phyloP scores from a whole-genome alignment of 2,113 vertebrate genomes.

The Vidua chalybeata region DNA sequence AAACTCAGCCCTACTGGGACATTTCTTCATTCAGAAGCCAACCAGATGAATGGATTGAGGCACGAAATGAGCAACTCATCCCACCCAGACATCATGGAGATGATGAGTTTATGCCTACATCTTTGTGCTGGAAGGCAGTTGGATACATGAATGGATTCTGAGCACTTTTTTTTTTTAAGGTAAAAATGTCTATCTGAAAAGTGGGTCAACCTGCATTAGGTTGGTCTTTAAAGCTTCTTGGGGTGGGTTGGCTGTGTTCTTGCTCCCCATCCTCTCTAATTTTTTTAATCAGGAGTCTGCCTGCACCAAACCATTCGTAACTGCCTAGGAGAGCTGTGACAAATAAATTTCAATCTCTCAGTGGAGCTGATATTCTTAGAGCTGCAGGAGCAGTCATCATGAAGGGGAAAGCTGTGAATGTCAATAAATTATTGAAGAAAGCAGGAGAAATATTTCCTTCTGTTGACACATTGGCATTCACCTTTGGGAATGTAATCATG shows the following conservation, averaged over 20 bases:
- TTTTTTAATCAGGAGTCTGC: slow-evolving; percentile 10
- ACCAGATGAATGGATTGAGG: neutral
- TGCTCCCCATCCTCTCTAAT: neutral
- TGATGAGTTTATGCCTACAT: neutral
- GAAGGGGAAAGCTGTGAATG: slow-evolving; percentile 57
- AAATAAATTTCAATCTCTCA: slow-evolving; percentile 61
- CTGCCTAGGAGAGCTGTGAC: slow-evolving; percentile 36
- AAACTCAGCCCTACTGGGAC: neutral
- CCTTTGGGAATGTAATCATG: slow-evolving; percentile 67
- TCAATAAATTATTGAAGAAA: slow-evolving; percentile 72
- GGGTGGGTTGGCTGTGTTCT: neutral
- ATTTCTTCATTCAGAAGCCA: neutral
- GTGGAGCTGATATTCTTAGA: slow-evolving; percentile 51
- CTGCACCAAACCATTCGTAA: neutral
- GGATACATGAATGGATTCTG: neutral
- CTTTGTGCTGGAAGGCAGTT: neutral
- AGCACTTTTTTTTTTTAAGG: neutral
- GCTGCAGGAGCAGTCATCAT: slow-evolving; percentile 58
- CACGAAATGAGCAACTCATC: neutral
- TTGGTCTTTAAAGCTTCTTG: neutral
- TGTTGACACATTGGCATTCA: slow-evolving; percentile 66
- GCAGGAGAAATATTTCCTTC: slow-evolving; percentile 65
- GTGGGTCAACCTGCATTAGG: neutral
- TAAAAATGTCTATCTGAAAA: neutral
- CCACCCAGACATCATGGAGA: neutral